Base-by-base conservation (phyloP, 2,113 vertebrate species). In the Myxocyprinus asiaticus region DNA sequence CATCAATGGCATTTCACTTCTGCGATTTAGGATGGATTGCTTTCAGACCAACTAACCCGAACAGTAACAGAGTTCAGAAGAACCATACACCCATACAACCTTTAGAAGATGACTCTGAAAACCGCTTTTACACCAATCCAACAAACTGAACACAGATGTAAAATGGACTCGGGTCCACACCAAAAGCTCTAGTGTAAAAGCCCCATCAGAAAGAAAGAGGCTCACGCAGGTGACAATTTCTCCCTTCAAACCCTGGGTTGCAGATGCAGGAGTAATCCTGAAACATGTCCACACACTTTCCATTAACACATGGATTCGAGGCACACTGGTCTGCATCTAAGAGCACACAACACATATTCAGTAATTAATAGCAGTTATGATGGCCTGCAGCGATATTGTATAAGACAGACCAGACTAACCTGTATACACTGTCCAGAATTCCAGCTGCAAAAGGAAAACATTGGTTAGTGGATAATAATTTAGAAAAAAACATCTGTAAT, bases 301-400 rank as follows among this genome's bases (percentile, higher is more conserved):
- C 96, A 0, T 96, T 91, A 4, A 79, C 82, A 81, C 97, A 99
- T 70, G 89, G 85, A 5, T 91, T 76, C 47, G 88, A 63, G 0
- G 67, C 0, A 80, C 97, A 99, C 88, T 97, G 96, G 89, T 98
- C 93, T 59, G 94, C 97, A 84, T 99, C 97, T 99, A 88, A 81
- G 88, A 90, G 53, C 79, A 53, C 66, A 68, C 6, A 51, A 63
- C 6, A 61, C 9, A 58, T 2, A 8, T 9, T 33, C 22, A 33
- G 22, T 73, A 76, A 33, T 71, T 11, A 56, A 64, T 47, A 0
- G 0, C 12, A 12, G 69, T 6, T 15, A 61, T 22, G 64, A 80
- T 44, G 76, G 0, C 63, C 4, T 83, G n/a, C 10, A 59, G 43
- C 0, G 2, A 22, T 3, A 45, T 61, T 59, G 5, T 8, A 42